A percentile compares a stretch with the other conserved stretches of the same genome.
Evolutionary conservation across 2,797 vertebrate genomes (phyloP).

Genomic region (Cuculus canorus): DNA sequence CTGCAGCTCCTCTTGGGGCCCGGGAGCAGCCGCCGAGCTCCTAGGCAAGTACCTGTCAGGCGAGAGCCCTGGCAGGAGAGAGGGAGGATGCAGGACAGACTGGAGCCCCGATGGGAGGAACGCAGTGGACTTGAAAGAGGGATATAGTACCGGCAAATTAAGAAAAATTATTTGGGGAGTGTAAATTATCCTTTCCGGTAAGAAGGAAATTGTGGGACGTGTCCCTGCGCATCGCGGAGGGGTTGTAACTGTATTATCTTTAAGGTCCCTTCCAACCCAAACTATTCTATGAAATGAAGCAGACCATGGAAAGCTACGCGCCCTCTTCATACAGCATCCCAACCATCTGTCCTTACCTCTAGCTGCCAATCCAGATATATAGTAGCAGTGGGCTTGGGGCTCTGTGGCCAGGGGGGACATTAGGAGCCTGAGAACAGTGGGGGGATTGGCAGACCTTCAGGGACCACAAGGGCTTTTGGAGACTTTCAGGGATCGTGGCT

Average conservation of each 20-base stretch:
- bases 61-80: not conserved
- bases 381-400: not conserved
- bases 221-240: no score
- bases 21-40: not conserved
- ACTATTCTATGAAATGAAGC: no score
- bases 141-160: no score
- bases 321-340: not conserved
- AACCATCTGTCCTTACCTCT: not conserved
- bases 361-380: fast-evolving
- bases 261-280: no score
- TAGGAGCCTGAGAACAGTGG: not conserved
- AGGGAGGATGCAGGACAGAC: not conserved
- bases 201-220: no score
- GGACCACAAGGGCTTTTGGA: not conserved
- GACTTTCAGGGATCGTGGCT: not conserved
- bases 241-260: no score
- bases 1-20: not conserved
- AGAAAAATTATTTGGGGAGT: no score
- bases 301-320: no score
- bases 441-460: not conserved
- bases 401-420: no score
- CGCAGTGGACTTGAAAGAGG: no score
- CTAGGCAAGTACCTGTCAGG: not conserved
- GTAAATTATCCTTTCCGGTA: no score
- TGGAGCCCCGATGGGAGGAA: not conserved